Evolutionary conservation across 2,888 invertebrate species (phyloP).

Genomic region (Macaria notata): DNA sequence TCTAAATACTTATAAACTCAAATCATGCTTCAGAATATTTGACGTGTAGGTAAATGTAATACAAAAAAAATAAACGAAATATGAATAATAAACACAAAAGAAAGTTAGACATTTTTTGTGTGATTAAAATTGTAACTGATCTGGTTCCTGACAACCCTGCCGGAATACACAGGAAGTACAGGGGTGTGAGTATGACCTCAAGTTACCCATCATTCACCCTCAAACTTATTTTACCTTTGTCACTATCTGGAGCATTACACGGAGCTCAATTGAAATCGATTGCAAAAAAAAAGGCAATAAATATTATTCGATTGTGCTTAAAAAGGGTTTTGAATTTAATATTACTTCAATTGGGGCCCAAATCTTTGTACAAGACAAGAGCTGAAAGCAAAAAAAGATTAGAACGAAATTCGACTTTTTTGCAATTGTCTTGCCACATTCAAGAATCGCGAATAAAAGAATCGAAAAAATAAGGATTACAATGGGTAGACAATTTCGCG

Average conservation of each 20-base stretch:
- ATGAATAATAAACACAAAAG: no score
- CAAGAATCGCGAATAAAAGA: slow-evolving; percentile 24
- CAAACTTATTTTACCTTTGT: slow-evolving; percentile 53
- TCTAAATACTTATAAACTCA: background rate
- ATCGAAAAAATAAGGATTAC: slow-evolving; percentile 18
- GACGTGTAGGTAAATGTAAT: no score
- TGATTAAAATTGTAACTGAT: no score
- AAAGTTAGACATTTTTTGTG: no score
- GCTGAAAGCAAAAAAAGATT: slow-evolving; percentile 48
- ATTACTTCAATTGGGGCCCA: slow-evolving; percentile 67
- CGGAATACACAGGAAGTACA: slow-evolving; percentile 67
- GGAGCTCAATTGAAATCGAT: slow-evolving; percentile 57
- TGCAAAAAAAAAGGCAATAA: slow-evolving; percentile 75
- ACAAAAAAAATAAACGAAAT: background rate
- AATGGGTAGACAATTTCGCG: slow-evolving; percentile 41
- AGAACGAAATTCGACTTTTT: slow-evolving; percentile 48
- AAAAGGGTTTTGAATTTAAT: slow-evolving; percentile 78
- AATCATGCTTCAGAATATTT: no score
- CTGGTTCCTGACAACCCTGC: slow-evolving; percentile 56
- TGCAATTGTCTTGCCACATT: slow-evolving; percentile 43
- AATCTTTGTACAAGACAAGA: slow-evolving; percentile 49
- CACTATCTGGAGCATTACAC: slow-evolving; percentile 71
- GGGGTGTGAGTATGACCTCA: slow-evolving; percentile 82
- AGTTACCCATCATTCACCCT: slow-evolving; percentile 76
- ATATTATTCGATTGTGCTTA: slow-evolving; percentile 79